These are phyloP conservation scores for Echinops telfairi DNA, from an alignment of 2,113 vertebrate species.

Conservation along the genomic window DNA sequence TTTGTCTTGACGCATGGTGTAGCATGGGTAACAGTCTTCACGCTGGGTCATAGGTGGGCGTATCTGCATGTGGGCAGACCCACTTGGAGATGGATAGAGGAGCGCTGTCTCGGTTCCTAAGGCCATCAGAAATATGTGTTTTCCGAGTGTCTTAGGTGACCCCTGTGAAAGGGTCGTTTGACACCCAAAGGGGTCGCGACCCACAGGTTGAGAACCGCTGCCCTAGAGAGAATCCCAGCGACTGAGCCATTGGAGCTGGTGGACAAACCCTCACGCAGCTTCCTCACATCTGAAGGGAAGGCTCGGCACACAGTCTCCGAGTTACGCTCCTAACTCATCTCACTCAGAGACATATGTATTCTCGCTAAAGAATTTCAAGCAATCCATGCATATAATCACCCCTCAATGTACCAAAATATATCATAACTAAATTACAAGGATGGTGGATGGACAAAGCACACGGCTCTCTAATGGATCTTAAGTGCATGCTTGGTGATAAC, in stretches of 20 bases:
- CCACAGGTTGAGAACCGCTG: background rate
- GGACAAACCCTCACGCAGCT: background rate
- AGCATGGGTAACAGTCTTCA: too few relatives aligned
- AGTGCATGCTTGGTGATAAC: background rate
- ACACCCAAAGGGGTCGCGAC: too few relatives aligned
- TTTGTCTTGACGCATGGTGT: too few relatives aligned
- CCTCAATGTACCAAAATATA: background rate
- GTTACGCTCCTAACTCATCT: background rate
- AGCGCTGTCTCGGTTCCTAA: too few relatives aligned
- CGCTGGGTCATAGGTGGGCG: too few relatives aligned
- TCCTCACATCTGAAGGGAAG: background rate
- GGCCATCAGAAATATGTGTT: too few relatives aligned
- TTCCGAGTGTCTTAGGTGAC: too few relatives aligned
- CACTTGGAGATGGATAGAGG: too few relatives aligned
- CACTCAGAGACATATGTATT: background rate
- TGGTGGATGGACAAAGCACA: background rate
- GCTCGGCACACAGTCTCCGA: background rate
- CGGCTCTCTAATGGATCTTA: background rate
- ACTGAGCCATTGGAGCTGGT: background rate
- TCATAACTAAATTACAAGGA: background rate
- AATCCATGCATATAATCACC: conserved; percentile 27
- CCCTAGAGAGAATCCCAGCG: background rate
- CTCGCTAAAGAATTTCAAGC: background rate
- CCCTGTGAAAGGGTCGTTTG: too few relatives aligned
- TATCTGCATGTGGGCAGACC: too few relatives aligned